Evolutionary conservation across 1,140 invertebrate species (phyloP), one percentile per base, ranked within the genome.

Genomic region (Tigriopus japonicus): DNA sequence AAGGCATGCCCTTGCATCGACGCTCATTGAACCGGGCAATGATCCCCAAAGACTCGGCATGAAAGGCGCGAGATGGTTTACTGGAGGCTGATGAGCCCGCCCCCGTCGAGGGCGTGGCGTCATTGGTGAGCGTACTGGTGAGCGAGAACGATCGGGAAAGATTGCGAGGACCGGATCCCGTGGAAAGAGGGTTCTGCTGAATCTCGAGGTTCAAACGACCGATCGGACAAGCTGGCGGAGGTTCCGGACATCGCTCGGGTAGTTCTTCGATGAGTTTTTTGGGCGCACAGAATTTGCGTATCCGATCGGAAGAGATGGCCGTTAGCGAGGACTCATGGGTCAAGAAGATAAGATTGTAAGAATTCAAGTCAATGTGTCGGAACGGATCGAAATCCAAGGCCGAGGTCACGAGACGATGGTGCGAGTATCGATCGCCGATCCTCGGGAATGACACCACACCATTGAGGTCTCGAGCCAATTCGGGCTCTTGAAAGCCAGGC

Each of bases 251-350:
- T 41, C 42, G 5, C n/a, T 28, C n/a, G 13, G 55, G 55, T 2
- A 58, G 40, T 15, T 58, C 55, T 19, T 58, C 55, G 10, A 58
- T 58, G 55, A 58, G 55, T 10, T 17, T 17, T 23, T 58, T 58
- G 40, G 55, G 28, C 5, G 55, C 55, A 17, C 55, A 15, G 28
- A 17, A 58, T 24, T 58, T 58, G 23, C 55, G 55, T 17, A 58
- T 58, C 5, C 55, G 13, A 42, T 58, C 55, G 35, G 21, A 35
- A 2, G 40, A 41, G 17, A 58, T 58, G n/a, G 40, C 55, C 17
- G 55, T 58, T 19, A 58, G 40, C 1, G 55, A 41, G n/a, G 55
- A 35, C 28, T 58, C 55, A n/a, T 58, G 55, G 41, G 55, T 58
- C 17, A 41, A 42, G 15, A 58, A 58, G 3, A 58, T 41, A 42